Evolutionary conservation across 2,113 vertebrate species (phyloP).

Genomic region (Poeciliopsis prolifica): DNA sequence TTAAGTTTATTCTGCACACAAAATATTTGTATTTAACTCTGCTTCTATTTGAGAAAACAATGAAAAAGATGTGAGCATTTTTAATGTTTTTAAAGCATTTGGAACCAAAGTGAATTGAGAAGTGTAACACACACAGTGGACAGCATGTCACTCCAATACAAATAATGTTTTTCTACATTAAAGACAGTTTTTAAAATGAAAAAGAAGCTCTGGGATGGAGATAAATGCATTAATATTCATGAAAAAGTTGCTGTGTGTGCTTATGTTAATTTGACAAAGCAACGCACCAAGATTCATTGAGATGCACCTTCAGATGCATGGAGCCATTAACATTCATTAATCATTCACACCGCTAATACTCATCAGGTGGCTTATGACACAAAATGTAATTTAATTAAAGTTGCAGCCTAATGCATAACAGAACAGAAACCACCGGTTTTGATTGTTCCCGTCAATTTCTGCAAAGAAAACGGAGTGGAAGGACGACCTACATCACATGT

Average conservation of each 20-base stretch:
- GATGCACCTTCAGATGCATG: background rate
- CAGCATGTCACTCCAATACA: too few species aligned
- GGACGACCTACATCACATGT: constrained; percentile 73
- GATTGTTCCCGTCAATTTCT: background rate
- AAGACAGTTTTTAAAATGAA: too few species aligned
- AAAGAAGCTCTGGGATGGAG: background rate
- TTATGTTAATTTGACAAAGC: background rate
- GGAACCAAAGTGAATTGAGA: background rate
- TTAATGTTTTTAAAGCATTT: too few species aligned
- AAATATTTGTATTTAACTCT: too few species aligned
- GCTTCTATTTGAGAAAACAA: too few species aligned
- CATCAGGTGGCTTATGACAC: background rate
- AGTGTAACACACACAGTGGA: background rate
- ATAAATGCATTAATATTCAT: background rate
- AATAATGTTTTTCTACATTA: background rate
- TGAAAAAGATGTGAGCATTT: background rate
- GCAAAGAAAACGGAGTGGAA: background rate
- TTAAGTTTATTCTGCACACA: too few species aligned
- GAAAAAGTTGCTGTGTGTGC: background rate
- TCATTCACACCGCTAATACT: background rate
- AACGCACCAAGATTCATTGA: background rate
- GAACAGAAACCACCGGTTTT: background rate
- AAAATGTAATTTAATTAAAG: constrained; percentile 1
- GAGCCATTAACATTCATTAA: background rate
- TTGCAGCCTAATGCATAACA: background rate